phyloP scores from a whole-genome alignment of 2,888 invertebrate species.

The Cerastoderma edule region DNA sequence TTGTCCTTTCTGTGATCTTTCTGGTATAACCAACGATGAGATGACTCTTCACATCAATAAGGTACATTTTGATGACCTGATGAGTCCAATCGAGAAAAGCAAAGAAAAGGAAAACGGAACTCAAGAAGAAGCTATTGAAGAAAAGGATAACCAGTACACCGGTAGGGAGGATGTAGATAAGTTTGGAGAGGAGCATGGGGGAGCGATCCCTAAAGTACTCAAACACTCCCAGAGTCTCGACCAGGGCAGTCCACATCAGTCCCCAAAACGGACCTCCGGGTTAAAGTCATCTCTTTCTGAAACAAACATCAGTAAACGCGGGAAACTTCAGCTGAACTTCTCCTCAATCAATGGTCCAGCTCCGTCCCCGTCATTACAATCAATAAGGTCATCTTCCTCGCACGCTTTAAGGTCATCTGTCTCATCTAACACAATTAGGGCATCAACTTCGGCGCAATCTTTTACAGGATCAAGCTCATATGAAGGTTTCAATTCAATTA shows the following conservation, averaged over 20 bases:
- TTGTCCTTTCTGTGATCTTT: slow-evolving; percentile 93
- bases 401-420: slow-evolving; percentile 31
- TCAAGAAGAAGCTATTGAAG: slow-evolving; percentile 10
- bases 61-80: slow-evolving; percentile 89
- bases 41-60: slow-evolving; percentile 92
- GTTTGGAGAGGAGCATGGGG: slow-evolving; percentile 55
- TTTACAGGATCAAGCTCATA: slow-evolving; percentile 34
- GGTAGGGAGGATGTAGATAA: slow-evolving; percentile 51
- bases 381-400: slow-evolving; percentile 39
- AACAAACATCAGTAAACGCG: slow-evolving; percentile 48
- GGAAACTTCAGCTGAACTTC: slow-evolving; percentile 54
- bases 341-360: slow-evolving; percentile 48
- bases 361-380: slow-evolving; percentile 39
- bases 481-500: slow-evolving; percentile 15
- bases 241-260: slow-evolving; percentile 36
- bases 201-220: slow-evolving; percentile 57
- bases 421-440: slow-evolving; percentile 31
- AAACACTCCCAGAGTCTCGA: slow-evolving; percentile 60
- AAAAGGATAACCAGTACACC: not conserved
- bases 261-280: slow-evolving; percentile 40
- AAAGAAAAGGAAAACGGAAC: slow-evolving; percentile 29
- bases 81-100: slow-evolving; percentile 87
- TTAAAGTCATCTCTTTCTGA: slow-evolving; percentile 57
- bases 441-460: slow-evolving; percentile 43
- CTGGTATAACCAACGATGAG: slow-evolving; percentile 90